phyloP scores from a whole-genome alignment of 2,888 invertebrate species.

The Smittia sp. region DNA sequence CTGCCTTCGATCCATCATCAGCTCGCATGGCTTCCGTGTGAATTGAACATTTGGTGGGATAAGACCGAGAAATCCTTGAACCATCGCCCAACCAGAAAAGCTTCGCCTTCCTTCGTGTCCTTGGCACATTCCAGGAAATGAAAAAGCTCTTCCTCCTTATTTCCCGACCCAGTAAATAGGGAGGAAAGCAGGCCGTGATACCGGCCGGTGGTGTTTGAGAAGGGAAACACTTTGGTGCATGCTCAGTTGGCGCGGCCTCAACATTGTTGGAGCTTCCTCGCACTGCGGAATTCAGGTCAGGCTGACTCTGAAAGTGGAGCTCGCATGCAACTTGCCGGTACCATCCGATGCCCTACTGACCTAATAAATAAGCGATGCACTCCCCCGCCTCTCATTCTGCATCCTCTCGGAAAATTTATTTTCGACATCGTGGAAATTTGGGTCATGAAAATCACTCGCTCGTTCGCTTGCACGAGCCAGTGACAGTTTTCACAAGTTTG shows the following conservation, averaged over 20 bases:
- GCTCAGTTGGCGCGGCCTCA: background rate
- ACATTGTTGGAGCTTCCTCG: conserved; percentile 23
- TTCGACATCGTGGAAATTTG: background rate
- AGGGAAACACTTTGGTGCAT: background rate
- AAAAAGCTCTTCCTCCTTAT: background rate
- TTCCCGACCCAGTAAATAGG: background rate
- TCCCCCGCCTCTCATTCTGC: no score
- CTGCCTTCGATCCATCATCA: no score
- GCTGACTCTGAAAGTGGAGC: background rate
- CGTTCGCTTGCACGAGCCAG: background rate
- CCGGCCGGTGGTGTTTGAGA: conserved; percentile 23
- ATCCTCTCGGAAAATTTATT: no score
- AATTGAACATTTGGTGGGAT: no score
- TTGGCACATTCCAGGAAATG: no score
- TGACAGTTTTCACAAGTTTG: background rate
- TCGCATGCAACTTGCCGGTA: background rate
- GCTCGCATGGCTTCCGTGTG: no score
- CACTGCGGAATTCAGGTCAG: conserved; percentile 9
- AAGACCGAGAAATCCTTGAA: no score
- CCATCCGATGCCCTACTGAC: conserved; percentile 20
- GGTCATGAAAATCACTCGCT: conserved; percentile 4
- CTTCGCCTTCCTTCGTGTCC: no score
- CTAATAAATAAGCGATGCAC: conserved; percentile 13
- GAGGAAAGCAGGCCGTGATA: background rate
- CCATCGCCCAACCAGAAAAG: no score